Evolutionary conservation across 2,888 invertebrate species (phyloP).

Genomic region (Neocrepidodera transversa): DNA sequence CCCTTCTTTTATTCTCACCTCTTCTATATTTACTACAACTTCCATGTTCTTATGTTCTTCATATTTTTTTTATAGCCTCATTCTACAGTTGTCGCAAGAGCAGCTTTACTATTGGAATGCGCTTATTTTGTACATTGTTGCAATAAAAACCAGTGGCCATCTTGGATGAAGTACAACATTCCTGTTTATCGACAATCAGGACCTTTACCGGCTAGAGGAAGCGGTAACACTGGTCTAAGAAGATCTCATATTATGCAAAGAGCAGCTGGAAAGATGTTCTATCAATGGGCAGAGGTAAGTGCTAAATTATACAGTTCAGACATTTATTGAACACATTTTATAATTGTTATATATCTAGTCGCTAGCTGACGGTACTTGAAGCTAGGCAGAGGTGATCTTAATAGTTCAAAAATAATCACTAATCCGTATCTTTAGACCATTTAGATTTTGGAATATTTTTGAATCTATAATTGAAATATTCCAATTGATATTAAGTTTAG

Average conservation of each 20-base stretch:
- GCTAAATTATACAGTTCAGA: too few species aligned
- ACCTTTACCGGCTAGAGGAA: slow-evolving; percentile 63
- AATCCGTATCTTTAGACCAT: too few species aligned
- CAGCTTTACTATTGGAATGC: slow-evolving; percentile 92
- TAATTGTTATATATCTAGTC: not conserved
- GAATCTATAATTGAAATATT: too few species aligned
- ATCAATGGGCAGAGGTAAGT: slow-evolving; percentile 94
- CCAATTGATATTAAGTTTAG: too few species aligned
- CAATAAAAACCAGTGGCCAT: slow-evolving; percentile 98
- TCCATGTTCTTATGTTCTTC: not conserved
- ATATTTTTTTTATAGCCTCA: slow-evolving; percentile 71
- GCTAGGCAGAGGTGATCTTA: too few species aligned
- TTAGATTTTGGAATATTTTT: too few species aligned
- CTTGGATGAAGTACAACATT: slow-evolving; percentile 92
- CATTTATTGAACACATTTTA: not conserved
- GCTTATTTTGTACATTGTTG: slow-evolving; percentile 97
- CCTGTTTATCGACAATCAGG: slow-evolving; percentile 78
- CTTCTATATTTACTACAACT: too few species aligned
- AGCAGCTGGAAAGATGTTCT: slow-evolving; percentile 95
- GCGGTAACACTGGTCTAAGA: slow-evolving; percentile 45
- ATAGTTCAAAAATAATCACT: too few species aligned
- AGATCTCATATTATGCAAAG: slow-evolving; percentile 79
- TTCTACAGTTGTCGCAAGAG: slow-evolving; percentile 92
- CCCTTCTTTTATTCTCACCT: too few species aligned
- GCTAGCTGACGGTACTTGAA: too few species aligned